A percentile compares a stretch with the other conserved stretches of the same genome.
phyloP scores from a whole-genome alignment of 2,113 vertebrate genomes.

The Ctenodactylus gundi region DNA sequence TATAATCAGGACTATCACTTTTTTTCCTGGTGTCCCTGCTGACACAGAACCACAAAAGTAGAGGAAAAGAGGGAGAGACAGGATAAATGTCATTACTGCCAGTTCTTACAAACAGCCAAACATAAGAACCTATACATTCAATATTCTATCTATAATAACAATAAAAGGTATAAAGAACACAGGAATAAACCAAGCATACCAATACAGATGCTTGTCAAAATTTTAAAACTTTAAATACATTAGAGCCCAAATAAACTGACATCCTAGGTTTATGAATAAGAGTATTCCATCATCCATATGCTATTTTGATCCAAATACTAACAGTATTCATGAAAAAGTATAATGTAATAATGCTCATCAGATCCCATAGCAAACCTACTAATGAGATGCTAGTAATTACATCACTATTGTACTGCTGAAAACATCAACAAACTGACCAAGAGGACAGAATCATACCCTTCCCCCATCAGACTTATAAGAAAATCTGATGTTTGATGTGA shows the following conservation, averaged over 20 bases:
- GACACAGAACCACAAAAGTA: neutral
- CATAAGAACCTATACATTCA: neutral
- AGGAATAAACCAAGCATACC: constrained; percentile 33
- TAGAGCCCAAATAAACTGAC: neutral
- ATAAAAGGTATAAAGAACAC: neutral
- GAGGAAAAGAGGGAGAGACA: neutral
- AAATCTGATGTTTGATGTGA: constrained; percentile 27
- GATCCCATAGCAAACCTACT: neutral
- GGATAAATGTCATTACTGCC: neutral
- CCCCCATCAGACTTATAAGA: neutral
- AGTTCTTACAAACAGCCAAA: neutral
- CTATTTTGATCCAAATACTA: constrained; percentile 28
- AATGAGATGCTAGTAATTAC: neutral
- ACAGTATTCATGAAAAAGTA: neutral
- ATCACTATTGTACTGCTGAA: neutral
- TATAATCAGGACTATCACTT: neutral
- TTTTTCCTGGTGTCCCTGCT: neutral
- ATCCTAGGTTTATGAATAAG: neutral
- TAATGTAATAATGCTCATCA: neutral
- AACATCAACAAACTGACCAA: constrained; percentile 7
- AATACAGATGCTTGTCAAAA: neutral
- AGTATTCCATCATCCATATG: neutral
- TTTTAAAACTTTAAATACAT: constrained; percentile 25
- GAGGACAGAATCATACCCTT: neutral
- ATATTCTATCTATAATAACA: neutral